Evolutionary conservation across 2,797 vertebrate genomes (phyloP).

Genomic region (Allobates femoralis): DNA sequence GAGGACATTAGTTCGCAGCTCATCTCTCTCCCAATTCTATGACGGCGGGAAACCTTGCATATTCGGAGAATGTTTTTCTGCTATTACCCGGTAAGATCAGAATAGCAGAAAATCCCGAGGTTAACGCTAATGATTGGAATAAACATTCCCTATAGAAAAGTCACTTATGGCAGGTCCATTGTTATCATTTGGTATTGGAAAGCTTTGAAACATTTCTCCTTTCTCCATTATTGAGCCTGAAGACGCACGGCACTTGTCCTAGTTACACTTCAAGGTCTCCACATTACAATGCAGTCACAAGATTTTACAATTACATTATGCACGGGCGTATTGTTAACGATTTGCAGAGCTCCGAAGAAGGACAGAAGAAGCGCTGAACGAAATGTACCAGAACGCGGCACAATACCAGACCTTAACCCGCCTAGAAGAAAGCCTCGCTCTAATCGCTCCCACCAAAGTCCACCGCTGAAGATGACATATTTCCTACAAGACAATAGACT

Average conservation of each 20-base stretch:
- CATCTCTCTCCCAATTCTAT: neutral
- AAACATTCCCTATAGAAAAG: neutral
- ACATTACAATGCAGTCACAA: conserved; percentile 18
- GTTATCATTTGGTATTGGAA: neutral
- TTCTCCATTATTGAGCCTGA: conserved; percentile 4
- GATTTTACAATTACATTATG: conserved; percentile 11
- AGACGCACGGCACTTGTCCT: conserved; percentile 7
- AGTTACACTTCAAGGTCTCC: conserved; percentile 36
- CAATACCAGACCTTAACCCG: conserved; percentile 38
- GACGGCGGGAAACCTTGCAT: neutral
- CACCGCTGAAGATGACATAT: neutral
- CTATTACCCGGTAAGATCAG: neutral
- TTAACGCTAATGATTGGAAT: neutral
- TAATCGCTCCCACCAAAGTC: neutral
- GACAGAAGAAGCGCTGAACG: neutral
- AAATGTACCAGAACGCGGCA: neutral
- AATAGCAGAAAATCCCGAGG: neutral
- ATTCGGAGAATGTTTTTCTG: neutral
- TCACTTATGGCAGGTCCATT: neutral
- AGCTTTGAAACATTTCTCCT: neutral
- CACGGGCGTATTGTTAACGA: conserved; percentile 1
- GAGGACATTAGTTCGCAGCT: neutral
- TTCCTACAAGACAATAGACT: neutral
- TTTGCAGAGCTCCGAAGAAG: conserved; percentile 8
- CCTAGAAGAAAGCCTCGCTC: neutral